Evolutionary conservation across 2,797 vertebrate genomes (phyloP).

Genomic region (Leptodactylus fallax): DNA sequence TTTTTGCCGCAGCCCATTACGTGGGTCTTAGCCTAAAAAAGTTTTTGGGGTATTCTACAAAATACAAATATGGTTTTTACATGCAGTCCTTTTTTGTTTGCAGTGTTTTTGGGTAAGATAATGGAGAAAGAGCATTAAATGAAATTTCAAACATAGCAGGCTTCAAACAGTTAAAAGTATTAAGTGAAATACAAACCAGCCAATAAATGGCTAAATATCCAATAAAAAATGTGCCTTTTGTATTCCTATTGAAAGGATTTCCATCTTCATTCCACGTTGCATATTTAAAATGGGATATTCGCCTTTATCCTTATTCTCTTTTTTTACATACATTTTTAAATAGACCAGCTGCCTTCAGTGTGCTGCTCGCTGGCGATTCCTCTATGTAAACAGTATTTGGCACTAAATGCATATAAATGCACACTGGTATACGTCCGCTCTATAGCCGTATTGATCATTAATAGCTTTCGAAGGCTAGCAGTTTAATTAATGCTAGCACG

Average conservation of each 20-base stretch:
- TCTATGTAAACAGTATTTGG: constrained; percentile 45
- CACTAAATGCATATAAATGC: constrained; percentile 47
- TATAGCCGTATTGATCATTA: constrained; percentile 58
- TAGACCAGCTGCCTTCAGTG: constrained; percentile 32
- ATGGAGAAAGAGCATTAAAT: no score
- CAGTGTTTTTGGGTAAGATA: no score
- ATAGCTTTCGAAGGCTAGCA: constrained; percentile 52
- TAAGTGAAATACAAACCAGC: not conserved
- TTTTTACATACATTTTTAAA: constrained; percentile 28
- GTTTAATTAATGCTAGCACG: constrained; percentile 57
- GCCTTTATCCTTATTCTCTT: not conserved
- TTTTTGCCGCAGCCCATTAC: no score
- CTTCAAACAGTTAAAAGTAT: not conserved
- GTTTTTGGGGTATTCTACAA: no score
- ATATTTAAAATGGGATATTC: constrained; percentile 1
- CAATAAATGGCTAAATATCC: not conserved
- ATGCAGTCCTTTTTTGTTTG: no score
- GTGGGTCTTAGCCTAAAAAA: no score
- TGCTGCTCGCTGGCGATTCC: not conserved
- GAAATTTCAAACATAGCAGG: not conserved
- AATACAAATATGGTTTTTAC: no score
- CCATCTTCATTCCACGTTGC: constrained; percentile 7
- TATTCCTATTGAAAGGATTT: not conserved
- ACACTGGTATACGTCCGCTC: constrained; percentile 18
- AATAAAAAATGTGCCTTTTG: constrained; percentile 19